phyloP scores from a whole-genome alignment of 2,888 invertebrate genomes.

The Pantelozetes paolii region DNA sequence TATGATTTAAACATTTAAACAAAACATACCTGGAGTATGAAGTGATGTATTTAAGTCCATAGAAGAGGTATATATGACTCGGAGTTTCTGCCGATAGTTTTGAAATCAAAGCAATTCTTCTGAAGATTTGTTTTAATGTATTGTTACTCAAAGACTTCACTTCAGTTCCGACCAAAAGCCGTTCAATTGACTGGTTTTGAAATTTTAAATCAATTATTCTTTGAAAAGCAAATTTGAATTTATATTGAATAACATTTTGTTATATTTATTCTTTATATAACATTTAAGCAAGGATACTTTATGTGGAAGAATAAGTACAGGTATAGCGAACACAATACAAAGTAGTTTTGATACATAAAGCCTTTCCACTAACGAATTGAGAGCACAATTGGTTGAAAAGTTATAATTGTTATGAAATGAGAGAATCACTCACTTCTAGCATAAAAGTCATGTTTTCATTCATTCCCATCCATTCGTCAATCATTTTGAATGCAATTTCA shows the following conservation, averaged over 20 bases:
- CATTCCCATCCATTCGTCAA: constrained; percentile 25
- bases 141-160: background rate
- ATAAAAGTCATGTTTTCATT: constrained; percentile 24
- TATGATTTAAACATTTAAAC: background rate
- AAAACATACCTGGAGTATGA: constrained; percentile 6
- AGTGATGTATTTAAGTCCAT: constrained; percentile 28
- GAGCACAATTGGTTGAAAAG: too few relatives aligned
- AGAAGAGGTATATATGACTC: constrained; percentile 24
- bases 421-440: constrained; percentile 27
- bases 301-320: too few relatives aligned
- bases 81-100: background rate
- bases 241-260: too few relatives aligned
- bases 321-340: too few relatives aligned
- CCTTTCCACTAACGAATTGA: too few relatives aligned
- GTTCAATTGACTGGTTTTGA: constrained; percentile 1
- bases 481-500: constrained; percentile 28
- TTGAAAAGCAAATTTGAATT: too few relatives aligned
- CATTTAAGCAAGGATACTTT: too few relatives aligned
- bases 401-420: background rate
- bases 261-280: too few relatives aligned
- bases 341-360: too few relatives aligned
- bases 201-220: too few relatives aligned
- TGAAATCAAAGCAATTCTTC: background rate
- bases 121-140: constrained; percentile 2
- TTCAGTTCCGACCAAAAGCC: background rate